Percentiles rank a stretch among this genome's conserved stretches.
Conservation (phyloP, 2,113 vertebrate genomes). For the Phalacrocorax brasilianus region DNA sequence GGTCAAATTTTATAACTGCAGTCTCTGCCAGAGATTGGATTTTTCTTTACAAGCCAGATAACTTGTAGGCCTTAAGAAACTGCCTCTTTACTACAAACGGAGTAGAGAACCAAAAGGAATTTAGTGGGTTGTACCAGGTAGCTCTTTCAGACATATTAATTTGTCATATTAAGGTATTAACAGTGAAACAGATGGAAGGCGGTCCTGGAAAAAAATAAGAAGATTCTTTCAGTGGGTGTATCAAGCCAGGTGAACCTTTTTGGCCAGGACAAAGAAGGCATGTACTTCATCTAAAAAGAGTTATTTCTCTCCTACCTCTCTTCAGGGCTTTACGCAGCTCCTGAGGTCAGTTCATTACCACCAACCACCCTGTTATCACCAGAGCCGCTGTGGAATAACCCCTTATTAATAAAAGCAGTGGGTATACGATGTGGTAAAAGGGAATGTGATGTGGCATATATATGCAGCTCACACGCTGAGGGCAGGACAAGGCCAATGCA, state of each 20-base stretch:
- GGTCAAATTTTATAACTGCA: constrained; percentile 42
- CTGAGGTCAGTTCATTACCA: neutral
- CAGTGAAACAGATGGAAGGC: neutral
- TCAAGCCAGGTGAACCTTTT: neutral
- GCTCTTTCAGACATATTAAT: neutral
- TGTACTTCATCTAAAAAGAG: neutral
- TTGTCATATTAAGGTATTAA: neutral
- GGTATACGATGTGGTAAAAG: neutral
- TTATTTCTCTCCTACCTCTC: neutral
- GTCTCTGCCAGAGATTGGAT: neutral
- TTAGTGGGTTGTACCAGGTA: neutral
- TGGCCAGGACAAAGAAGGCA: neutral
- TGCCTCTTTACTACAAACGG: neutral
- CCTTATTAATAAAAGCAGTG: neutral
- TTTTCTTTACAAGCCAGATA: constrained; percentile 24
- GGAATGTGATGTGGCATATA: neutral
- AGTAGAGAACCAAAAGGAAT: neutral
- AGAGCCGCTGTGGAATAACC: neutral
- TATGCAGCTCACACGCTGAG: neutral
- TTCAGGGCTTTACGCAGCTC: neutral
- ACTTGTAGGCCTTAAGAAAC: constrained; percentile 14
- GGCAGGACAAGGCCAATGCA: neutral
- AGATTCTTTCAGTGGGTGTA: neutral
- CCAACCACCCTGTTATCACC: neutral
- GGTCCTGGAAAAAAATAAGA: neutral